Evolutionary conservation across 2,888 invertebrate species (phyloP).

Genomic region (Coleophora flavipennella): DNA sequence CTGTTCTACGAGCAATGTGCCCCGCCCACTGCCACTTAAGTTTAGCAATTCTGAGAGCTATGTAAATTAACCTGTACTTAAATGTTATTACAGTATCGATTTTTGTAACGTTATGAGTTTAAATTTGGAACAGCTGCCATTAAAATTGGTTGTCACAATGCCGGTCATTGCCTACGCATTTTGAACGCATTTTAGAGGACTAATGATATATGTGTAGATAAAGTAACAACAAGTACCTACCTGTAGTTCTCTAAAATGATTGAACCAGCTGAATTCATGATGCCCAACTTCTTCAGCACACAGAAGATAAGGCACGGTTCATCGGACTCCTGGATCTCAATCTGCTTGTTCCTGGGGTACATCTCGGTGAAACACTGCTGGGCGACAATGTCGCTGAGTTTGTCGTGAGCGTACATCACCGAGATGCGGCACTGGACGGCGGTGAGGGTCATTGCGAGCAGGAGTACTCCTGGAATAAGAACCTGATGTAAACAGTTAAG

Average conservation of each 20-base stretch:
- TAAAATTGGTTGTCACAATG: no score
- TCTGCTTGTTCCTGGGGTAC: conserved; percentile 42
- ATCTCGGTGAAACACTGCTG: conserved; percentile 53
- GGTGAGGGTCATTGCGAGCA: conserved; percentile 22
- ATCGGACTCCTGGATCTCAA: conserved; percentile 53
- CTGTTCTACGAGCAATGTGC: no score
- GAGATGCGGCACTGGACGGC: conserved; percentile 38
- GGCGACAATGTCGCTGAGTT: conserved; percentile 43
- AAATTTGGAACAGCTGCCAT: no score
- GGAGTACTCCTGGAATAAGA: conserved; percentile 3
- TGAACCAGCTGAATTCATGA: conserved; percentile 44
- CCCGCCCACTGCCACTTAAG: no score
- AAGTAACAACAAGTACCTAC: conserved; percentile 28
- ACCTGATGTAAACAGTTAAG: neutral
- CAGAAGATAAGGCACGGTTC: conserved; percentile 60
- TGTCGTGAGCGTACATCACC: conserved; percentile 62
- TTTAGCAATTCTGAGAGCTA: no score
- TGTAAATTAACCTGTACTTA: no score
- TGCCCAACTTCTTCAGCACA: conserved; percentile 55
- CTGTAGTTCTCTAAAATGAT: conserved; percentile 55
- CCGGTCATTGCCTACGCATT: no score
- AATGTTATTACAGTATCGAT: no score
- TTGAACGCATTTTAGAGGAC: no score
- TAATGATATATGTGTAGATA: no score
- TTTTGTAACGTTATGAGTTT: no score